Evolutionary conservation across 2,797 vertebrate genomes (phyloP).

Genomic region (Nasua narica): DNA sequence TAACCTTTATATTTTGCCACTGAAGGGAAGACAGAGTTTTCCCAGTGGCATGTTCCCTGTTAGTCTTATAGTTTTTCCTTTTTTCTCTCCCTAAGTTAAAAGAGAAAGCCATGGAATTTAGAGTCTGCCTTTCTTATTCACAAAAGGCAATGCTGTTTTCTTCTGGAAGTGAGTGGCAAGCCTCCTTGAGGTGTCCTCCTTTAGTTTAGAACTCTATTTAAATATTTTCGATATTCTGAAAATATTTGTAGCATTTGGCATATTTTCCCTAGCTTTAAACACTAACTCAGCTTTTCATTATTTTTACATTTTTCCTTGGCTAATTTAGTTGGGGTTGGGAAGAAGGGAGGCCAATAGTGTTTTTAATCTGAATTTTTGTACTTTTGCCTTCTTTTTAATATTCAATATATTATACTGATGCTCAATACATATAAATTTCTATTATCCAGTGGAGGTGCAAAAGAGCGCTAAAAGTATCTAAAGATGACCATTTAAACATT

Average conservation of each 20-base stretch:
- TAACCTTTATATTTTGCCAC: not conserved
- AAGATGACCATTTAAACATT: not conserved
- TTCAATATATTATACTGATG: not conserved
- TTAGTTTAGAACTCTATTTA: not conserved
- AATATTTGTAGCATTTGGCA: not conserved
- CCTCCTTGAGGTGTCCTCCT: not conserved
- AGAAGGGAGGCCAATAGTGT: not conserved
- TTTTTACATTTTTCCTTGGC: not conserved
- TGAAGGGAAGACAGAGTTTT: not conserved
- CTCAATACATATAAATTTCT: not conserved
- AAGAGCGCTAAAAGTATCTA: not conserved
- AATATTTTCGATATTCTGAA: too few species aligned
- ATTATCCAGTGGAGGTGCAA: not conserved
- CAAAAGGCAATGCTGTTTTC: not conserved
- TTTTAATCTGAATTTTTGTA: not conserved
- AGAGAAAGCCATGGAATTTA: not conserved
- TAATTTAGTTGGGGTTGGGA: not conserved
- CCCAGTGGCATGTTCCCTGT: not conserved
- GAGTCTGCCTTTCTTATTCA: not conserved
- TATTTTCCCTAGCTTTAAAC: not conserved
- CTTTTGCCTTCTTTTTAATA: not conserved
- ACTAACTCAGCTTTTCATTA: not conserved
- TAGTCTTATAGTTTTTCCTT: not conserved
- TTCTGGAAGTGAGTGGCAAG: not conserved
- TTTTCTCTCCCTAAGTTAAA: not conserved